Evolutionary conservation across 2,888 invertebrate species (phyloP).

Genomic region (Argynnis bischoffii): DNA sequence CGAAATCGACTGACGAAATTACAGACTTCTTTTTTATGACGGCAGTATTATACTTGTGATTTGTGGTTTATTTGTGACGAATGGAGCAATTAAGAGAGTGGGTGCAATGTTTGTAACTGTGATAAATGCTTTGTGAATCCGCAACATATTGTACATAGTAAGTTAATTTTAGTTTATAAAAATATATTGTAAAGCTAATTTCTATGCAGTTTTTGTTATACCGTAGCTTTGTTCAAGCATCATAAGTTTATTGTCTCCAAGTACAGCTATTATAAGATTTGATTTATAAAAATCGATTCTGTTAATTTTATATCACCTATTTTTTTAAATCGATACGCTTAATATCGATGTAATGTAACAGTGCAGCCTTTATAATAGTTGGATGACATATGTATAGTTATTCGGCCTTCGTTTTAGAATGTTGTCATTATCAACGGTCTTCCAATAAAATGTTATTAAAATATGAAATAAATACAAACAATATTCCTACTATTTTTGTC

Average conservation of each 20-base stretch:
- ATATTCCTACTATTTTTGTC: slow-evolving; percentile 22
- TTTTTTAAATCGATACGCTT: not conserved
- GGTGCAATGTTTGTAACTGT: slow-evolving; percentile 73
- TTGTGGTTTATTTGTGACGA: not conserved
- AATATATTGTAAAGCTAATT: slow-evolving; percentile 6
- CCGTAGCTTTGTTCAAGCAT: slow-evolving; percentile 5
- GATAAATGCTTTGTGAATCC: slow-evolving; percentile 68
- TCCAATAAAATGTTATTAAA: slow-evolving; percentile 24
- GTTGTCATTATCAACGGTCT: slow-evolving; percentile 27
- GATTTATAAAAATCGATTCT: no score
- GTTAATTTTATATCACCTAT: not conserved
- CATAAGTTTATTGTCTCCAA: not conserved
- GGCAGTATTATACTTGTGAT: not conserved
- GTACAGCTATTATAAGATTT: no score
- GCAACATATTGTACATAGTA: slow-evolving; percentile 51
- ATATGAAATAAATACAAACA: slow-evolving; percentile 18
- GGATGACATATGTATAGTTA: not conserved
- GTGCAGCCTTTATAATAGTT: not conserved
- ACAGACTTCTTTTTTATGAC: no score
- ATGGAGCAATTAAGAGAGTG: slow-evolving; percentile 32
- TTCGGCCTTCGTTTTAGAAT: slow-evolving; percentile 23
- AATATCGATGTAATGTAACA: no score
- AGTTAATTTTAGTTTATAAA: slow-evolving; percentile 26
- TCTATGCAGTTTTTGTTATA: slow-evolving; percentile 14
- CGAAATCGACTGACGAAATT: no score